These are phyloP conservation scores for Patiria miniata DNA, from an alignment of 35 echinoderm and acorn worm genomes.

Conservation along the genomic window DNA sequence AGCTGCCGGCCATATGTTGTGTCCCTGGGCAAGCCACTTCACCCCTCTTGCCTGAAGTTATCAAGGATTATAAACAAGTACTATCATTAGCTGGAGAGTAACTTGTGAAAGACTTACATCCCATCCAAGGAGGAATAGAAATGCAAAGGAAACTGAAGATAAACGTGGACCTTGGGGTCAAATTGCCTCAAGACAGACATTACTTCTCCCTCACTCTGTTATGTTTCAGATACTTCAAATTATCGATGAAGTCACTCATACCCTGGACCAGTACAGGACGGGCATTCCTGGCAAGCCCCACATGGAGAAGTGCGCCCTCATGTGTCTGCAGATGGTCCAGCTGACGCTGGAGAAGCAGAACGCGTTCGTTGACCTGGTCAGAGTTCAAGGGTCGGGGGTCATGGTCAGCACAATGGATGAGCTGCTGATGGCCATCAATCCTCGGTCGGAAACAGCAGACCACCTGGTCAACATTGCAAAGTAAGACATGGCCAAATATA, in stretches of 20 bases:
- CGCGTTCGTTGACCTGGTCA: slow-evolving; percentile 78
- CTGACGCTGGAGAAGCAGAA: slow-evolving; percentile 83
- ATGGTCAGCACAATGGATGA: slow-evolving; percentile 87
- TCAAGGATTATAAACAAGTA: no score
- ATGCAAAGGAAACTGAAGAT: no score
- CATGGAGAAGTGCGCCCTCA: slow-evolving; percentile 68
- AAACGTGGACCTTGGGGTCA: no score
- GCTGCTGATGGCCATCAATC: slow-evolving; percentile 91
- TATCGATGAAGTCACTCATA: slow-evolving; percentile 60
- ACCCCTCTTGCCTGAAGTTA: no score
- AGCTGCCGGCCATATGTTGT: no score
- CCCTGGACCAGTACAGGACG: slow-evolving; percentile 59
- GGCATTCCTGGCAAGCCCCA: slow-evolving; percentile 73
- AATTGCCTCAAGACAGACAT: no score
- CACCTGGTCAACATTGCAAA: slow-evolving; percentile 89
- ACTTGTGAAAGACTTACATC: no score
- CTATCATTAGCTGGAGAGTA: no score
- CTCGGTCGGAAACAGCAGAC: slow-evolving; percentile 75
- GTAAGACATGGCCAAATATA: slow-evolving; percentile 28
- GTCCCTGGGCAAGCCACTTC: no score
- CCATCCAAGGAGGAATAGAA: no score
- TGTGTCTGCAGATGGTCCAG: slow-evolving; percentile 82
- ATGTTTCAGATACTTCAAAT: slow-evolving; percentile 70
- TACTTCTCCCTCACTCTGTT: background rate
- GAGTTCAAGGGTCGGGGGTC: slow-evolving; percentile 75